Conservation (phyloP, 2,888 invertebrate species). For the Andrena praecox region DNA sequence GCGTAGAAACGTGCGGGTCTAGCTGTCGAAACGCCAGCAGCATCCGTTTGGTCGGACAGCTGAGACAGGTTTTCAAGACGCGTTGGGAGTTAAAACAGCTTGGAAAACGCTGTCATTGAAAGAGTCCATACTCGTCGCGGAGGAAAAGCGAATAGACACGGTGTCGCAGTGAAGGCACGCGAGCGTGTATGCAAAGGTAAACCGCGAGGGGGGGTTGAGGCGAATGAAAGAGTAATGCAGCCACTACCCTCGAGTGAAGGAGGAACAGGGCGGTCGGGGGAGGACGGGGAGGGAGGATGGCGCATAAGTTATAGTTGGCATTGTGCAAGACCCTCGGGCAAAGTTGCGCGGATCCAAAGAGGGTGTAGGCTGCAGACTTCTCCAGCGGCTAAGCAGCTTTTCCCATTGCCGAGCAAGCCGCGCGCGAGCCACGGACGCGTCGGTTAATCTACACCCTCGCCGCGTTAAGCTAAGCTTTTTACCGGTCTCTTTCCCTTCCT, state of each 20-base stretch:
- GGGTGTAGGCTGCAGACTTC: conserved; percentile 48
- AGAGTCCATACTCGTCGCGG: neutral
- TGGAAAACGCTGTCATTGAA: conserved; percentile 21
- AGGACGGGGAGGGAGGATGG: conserved; percentile 5
- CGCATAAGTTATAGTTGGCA: conserved; percentile 77
- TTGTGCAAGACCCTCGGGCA: conserved; percentile 73
- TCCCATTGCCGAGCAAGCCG: conserved; percentile 55
- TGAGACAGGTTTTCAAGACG: neutral
- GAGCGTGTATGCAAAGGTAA: conserved; percentile 36
- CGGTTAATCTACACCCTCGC: conserved; percentile 63
- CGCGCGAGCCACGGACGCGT: conserved; percentile 49
- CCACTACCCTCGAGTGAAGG: conserved; percentile 27
- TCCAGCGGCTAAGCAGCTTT: conserved; percentile 75
- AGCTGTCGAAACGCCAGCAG: conserved; percentile 2
- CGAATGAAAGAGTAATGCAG: conserved; percentile 48
- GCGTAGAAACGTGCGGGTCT: neutral
- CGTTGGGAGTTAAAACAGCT: neutral
- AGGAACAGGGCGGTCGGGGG: neutral
- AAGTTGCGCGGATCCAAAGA: conserved; percentile 71
- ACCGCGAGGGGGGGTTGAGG: conserved; percentile 41
- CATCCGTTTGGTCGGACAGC: neutral
- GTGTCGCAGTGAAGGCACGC: conserved; percentile 1
- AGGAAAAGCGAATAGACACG: conserved; percentile 33
- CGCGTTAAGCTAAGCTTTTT: conserved; percentile 64
- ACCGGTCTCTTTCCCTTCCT: conserved; percentile 2